Conservation (phyloP, 2,888 invertebrate genomes). For the Hemistola chrysoprasaria region DNA sequence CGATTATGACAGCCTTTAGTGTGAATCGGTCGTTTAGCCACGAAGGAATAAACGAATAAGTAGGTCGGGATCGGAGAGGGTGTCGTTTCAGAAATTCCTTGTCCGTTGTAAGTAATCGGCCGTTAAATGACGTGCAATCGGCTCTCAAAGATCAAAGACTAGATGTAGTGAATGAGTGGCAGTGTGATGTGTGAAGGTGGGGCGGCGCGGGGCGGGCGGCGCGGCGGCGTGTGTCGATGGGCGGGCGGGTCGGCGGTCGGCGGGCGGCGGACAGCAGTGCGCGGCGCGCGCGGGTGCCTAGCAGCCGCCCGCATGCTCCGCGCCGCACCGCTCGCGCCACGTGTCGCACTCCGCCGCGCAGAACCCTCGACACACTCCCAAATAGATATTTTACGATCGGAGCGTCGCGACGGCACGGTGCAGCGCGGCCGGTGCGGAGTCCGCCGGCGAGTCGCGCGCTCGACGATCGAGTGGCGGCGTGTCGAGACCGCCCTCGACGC, state of each 20-base stretch:
- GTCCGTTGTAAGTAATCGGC: background rate
- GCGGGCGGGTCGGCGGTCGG: slow-evolving; percentile 23
- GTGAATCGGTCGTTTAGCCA: no score
- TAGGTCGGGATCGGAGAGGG: no score
- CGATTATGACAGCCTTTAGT: no score
- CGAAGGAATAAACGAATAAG: no score
- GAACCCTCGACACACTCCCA: slow-evolving; percentile 24
- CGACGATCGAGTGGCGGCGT: slow-evolving; percentile 5
- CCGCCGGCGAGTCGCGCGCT: slow-evolving; percentile 12
- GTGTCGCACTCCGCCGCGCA: slow-evolving; percentile 25
- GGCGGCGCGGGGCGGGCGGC: slow-evolving; percentile 18
- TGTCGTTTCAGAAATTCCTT: no score
- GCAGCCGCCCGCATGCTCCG: slow-evolving; percentile 47
- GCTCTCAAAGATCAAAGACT: slow-evolving; percentile 10
- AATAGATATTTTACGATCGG: slow-evolving; percentile 37
- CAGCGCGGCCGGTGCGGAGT: no score
- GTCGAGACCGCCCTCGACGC: slow-evolving; percentile 1
- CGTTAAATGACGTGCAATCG: slow-evolving; percentile 6
- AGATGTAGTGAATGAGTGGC: slow-evolving; percentile 5
- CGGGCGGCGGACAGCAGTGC: slow-evolving; percentile 53
- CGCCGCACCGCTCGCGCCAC: slow-evolving; percentile 36
- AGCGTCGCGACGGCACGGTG: slow-evolving; percentile 13
- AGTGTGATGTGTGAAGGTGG: background rate
- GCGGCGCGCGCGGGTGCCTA: slow-evolving; percentile 66
- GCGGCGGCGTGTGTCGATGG: slow-evolving; percentile 21